A percentile compares a stretch with the other conserved stretches of the same genome.
These are phyloP conservation scores for Drosophila repletoides DNA, from an alignment of 1,140 invertebrate species.

Conservation along the genomic window DNA sequence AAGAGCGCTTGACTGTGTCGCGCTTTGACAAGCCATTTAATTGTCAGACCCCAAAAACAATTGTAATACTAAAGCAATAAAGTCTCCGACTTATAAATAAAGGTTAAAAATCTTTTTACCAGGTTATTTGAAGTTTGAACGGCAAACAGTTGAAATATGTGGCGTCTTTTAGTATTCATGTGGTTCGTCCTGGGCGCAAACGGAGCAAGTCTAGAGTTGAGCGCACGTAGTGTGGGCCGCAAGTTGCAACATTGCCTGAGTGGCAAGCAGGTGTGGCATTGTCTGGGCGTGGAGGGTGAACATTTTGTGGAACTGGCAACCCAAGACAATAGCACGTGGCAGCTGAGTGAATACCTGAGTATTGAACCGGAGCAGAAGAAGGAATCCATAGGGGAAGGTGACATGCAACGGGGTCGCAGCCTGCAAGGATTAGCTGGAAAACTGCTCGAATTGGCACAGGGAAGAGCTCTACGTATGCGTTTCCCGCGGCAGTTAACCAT, in stretches of 20 bases:
- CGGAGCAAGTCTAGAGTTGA: constrained; percentile 22
- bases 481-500: constrained; percentile 57
- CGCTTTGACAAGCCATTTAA: constrained; percentile 73
- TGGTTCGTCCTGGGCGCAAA: constrained; percentile 22
- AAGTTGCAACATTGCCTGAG: constrained; percentile 80
- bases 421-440: constrained; percentile 30
- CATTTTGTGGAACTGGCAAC: constrained; percentile 84
- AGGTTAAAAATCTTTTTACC: too few species aligned
- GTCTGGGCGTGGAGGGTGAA: constrained; percentile 84
- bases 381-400: constrained; percentile 49
- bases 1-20: constrained; percentile 42
- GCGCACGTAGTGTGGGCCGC: constrained; percentile 41
- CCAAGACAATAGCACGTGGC: constrained; percentile 84
- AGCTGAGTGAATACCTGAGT: constrained; percentile 84
- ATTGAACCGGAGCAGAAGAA: constrained; percentile 77
- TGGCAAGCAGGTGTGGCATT: constrained; percentile 82
- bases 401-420: too few species aligned
- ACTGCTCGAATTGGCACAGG: constrained; percentile 54
- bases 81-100: too few species aligned
- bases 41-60: constrained; percentile 30
- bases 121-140: constrained; percentile 57
- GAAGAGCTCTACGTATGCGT: constrained; percentile 55
- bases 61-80: constrained; percentile 10
- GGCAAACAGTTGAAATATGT: constrained; percentile 39
- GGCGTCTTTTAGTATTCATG: constrained; percentile 27